Base-by-base conservation (phyloP, 2,113 vertebrate species). In the Phoxinus phoxinus region DNA sequence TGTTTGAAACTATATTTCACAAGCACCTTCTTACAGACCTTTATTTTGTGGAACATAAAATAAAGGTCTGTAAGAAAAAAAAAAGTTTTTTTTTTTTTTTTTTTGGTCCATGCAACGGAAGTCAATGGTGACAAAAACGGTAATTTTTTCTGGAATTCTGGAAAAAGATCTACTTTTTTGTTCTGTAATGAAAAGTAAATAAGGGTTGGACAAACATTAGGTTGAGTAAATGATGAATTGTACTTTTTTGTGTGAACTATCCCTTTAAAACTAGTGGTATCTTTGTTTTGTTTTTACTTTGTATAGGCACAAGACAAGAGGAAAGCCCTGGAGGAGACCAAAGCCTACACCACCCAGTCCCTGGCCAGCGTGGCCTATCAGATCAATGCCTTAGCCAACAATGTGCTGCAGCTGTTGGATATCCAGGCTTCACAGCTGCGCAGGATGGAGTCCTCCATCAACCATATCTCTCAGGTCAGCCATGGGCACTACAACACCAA, bases 321-420 rank as follows among this genome's bases (percentile, higher is more conserved):
- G 94, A 99, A 99, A 95, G 98, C 98, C 87, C 95, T 99, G 94
- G 98, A 99, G 94, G 98, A 99, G 95, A 99, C 98, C 94, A 99
- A 99, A 96, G 97, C 98, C 84, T 99, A 99, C 88, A 99, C 98
- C 89, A 99, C 98, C 88, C 98, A 99, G 81, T 99, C 98, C 92
- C 94, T 99, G 95, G 98, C 98, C 90, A 99, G 98, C 72, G 98
- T 99, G 91, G 98, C 98, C 93, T 99, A 99, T 95, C 98, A 99
- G 94, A 99, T 99, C 95, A 99, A 99, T 95, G 98, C 98, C 92
- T 93, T 99, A 95, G 98, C 98, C 89, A 99, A 99, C 95, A 99
- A 99, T 95, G 98, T 99, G 69, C 96, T 99, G 90, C 98, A 99
- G 56, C 94, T 99, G 93, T 94, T 99, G 95, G 97, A 99, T 90